These are phyloP conservation scores for Ophion ellenae DNA, from an alignment of 2,888 invertebrate species.

Conservation along the genomic window DNA sequence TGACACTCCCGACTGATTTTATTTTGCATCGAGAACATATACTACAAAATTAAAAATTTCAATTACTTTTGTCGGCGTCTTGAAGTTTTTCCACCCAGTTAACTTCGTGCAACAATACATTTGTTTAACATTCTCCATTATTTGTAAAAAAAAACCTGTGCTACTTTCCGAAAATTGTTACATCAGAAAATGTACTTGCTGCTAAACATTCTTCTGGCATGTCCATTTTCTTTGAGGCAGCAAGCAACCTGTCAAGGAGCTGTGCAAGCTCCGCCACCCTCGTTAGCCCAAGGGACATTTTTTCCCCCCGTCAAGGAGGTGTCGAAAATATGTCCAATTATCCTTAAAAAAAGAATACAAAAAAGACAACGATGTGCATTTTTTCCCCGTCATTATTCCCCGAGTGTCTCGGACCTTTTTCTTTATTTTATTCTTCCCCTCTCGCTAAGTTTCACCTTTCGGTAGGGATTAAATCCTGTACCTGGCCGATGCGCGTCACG, in stretches of 20 bases:
- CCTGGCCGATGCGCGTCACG: conserved; percentile 57
- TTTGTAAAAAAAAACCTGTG: neutral
- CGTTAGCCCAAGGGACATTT: conserved; percentile 23
- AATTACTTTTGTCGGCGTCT: neutral
- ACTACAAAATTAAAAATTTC: too few species aligned
- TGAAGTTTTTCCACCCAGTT: neutral
- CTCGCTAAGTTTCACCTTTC: conserved; percentile 34
- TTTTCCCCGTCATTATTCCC: conserved; percentile 14
- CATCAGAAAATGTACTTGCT: neutral
- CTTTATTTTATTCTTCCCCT: conserved; percentile 18
- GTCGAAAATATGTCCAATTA: conserved; percentile 55
- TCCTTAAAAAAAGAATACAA: conserved; percentile 21
- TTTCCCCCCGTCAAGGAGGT: neutral
- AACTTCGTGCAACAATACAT: neutral
- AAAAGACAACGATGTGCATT: neutral
- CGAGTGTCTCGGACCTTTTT: conserved; percentile 52
- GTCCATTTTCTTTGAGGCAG: neutral
- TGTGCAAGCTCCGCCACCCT: conserved; percentile 10
- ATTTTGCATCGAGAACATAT: too few species aligned
- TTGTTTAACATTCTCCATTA: neutral
- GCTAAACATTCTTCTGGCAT: neutral
- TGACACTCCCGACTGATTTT: too few species aligned
- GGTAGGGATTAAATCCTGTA: conserved; percentile 53
- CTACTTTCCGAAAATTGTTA: neutral
- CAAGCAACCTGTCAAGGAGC: conserved; percentile 10